Percentiles rank a stretch among this genome's conserved stretches.
These are phyloP conservation scores for Linepithema humile DNA, from an alignment of 1,140 invertebrate genomes.

Conservation along the genomic window DNA sequence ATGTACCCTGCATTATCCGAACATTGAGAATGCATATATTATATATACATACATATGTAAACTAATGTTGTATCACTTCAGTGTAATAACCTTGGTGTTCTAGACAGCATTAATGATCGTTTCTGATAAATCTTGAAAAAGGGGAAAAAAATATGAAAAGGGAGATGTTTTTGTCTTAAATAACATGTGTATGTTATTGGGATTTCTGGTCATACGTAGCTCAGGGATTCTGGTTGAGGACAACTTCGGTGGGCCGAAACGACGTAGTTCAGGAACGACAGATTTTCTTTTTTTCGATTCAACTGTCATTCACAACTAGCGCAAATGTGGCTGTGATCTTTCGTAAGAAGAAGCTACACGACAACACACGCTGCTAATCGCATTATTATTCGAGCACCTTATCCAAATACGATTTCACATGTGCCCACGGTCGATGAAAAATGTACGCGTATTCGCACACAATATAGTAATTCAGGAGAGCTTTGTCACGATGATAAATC, in stretches of 20 bases:
- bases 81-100: constrained; percentile 81
- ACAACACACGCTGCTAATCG: constrained; percentile 59
- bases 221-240: constrained; percentile 73
- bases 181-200: constrained; percentile 50
- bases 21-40: constrained; percentile 73
- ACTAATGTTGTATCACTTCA: constrained; percentile 77
- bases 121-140: constrained; percentile 66
- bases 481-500: constrained; percentile 17
- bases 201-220: constrained; percentile 61
- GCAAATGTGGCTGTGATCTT: constrained; percentile 68
- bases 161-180: constrained; percentile 40
- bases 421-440: background rate
- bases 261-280: constrained; percentile 70
- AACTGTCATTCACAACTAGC: constrained; percentile 63
- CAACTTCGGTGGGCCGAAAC: constrained; percentile 67
- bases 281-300: constrained; percentile 44
- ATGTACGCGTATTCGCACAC: background rate
- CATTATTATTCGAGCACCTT: constrained; percentile 50
- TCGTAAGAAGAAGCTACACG: constrained; percentile 54
- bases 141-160: constrained; percentile 35
- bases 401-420: constrained; percentile 31
- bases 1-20: constrained; percentile 78
- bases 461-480: background rate
- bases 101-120: constrained; percentile 80
- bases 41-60: constrained; percentile 20